Evolutionary conservation across 2,888 invertebrate species (phyloP), one percentile per base, ranked within the genome.

Genomic region (Himalopsyche anomala): DNA sequence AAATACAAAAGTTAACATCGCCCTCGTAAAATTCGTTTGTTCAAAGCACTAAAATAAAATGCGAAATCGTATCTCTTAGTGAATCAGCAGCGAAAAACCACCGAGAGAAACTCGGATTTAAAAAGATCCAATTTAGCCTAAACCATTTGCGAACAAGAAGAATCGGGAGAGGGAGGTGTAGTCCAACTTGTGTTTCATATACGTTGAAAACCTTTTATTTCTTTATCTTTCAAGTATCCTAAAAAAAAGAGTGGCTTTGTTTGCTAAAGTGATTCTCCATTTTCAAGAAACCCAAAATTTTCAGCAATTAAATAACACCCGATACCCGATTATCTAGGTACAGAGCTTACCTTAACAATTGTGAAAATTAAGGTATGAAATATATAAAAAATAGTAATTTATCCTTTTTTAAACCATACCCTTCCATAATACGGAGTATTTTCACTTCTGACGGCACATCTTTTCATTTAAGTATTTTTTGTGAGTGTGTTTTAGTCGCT

Each of bases 81-180:
- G 62, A 62, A 62, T 62, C 62, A 62, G 19, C 62, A 62, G 62
- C 62, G 62, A 62, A 62, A 51, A 62, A 62, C 62, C 62, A 28
- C 62, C 9, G 19, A 4, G 8, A 62, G 62, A 19, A 62, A 19
- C 62, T 62, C 28, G 62, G 62, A 62, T 62, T 62, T 62, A 28
- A 62, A 62, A 62, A 62, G 19, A 62, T 62, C 62, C 62, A 62
- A 62, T 62, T 62, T 62, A 19, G 62, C 19, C 62, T 62, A 62
- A 62, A 62, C 62, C 62, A 62, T 62, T 62, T 62, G 62, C 62
- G 62, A 62, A 62, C 51, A 51, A 51, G 51, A 51, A 15, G 15
- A 51, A 51, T 5, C 12, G 15, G 8, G 15, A 15, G 62, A 15
- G 62, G 19, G 62, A n/a, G n/a, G 62, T 9, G 28, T 19, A 28